A percentile compares a stretch with the other conserved stretches of the same genome.
Conservation (phyloP, 2,797 vertebrate genomes). For the Danio kyathit region DNA sequence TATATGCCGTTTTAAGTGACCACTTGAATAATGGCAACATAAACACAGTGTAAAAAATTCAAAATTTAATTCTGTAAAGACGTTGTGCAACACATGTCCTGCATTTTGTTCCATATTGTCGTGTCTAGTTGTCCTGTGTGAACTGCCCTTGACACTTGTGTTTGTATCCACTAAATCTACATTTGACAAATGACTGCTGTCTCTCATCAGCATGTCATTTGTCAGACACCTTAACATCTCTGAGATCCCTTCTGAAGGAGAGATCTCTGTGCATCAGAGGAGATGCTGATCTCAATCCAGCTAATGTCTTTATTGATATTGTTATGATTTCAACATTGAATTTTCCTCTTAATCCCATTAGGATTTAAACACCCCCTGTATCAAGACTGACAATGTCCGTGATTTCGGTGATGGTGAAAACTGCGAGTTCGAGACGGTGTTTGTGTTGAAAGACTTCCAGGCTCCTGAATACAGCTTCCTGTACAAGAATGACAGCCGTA, state of each 20-base stretch:
- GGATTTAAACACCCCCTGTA: conserved; percentile 88
- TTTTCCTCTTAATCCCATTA: conserved; percentile 64
- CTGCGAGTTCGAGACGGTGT: conserved; percentile 89
- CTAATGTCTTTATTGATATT: background rate
- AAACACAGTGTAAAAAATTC: background rate
- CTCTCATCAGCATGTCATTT: background rate
- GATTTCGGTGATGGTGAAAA: conserved; percentile 87
- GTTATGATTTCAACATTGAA: background rate
- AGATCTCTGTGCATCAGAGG: background rate
- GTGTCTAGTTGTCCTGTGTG: conserved; percentile 1
- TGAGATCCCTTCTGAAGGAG: background rate
- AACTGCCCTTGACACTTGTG: conserved; percentile 7
- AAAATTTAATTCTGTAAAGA: background rate
- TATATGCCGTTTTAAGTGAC: too few relatives aligned
- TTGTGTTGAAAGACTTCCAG: conserved; percentile 89
- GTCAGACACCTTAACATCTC: conserved; percentile 21
- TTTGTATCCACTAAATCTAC: background rate
- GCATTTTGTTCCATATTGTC: background rate
- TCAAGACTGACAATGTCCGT: conserved; percentile 84
- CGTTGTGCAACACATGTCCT: background rate
- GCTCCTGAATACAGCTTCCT: conserved; percentile 84
- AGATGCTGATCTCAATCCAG: background rate
- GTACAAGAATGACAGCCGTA: conserved; percentile 88
- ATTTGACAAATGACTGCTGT: conserved; percentile 1
- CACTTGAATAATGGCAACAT: too few relatives aligned